Percentiles rank a stretch among this genome's conserved stretches.
Conservation (phyloP, 2,888 invertebrate genomes). For the Matsumyia berberina region DNA sequence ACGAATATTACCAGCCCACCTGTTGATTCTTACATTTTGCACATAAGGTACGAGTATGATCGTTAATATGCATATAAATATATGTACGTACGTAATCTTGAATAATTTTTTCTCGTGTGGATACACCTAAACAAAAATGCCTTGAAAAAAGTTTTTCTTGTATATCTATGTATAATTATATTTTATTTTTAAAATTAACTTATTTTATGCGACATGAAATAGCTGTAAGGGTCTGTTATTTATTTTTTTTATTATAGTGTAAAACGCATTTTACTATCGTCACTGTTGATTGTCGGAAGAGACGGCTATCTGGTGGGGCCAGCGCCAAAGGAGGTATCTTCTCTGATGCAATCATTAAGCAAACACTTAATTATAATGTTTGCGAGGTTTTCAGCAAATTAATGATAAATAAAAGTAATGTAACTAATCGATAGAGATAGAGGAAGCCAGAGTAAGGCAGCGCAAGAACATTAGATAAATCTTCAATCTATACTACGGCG, state of each 20-base stretch:
- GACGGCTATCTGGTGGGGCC: too few species aligned
- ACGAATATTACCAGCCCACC: conserved; percentile 69
- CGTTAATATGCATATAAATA: conserved; percentile 40
- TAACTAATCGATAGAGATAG: conserved; percentile 22
- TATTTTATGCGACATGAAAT: conserved; percentile 1
- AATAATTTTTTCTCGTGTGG: conserved; percentile 27
- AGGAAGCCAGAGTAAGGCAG: not conserved
- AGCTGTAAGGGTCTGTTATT: too few species aligned
- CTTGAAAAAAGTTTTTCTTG: conserved; percentile 22
- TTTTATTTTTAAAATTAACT: conserved; percentile 4
- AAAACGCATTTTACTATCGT: conserved; percentile 18
- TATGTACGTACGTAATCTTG: conserved; percentile 37
- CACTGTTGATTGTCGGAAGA: conserved; percentile 4
- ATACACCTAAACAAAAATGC: conserved; percentile 43
- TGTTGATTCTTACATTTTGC: conserved; percentile 70
- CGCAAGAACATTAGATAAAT: conserved; percentile 67
- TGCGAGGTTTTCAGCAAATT: conserved; percentile 69
- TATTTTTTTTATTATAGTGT: not conserved
- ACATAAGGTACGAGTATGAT: conserved; percentile 62
- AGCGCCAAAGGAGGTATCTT: too few species aligned
- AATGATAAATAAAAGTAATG: conserved; percentile 58
- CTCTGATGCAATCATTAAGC: conserved; percentile 69
- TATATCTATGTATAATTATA: not conserved
- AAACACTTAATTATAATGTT: conserved; percentile 70
- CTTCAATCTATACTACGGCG: conserved; percentile 35